Percentiles rank a stretch among this genome's conserved stretches.
Evolutionary conservation across 2,113 vertebrate species (phyloP).

Genomic region (Etia nguti): DNA sequence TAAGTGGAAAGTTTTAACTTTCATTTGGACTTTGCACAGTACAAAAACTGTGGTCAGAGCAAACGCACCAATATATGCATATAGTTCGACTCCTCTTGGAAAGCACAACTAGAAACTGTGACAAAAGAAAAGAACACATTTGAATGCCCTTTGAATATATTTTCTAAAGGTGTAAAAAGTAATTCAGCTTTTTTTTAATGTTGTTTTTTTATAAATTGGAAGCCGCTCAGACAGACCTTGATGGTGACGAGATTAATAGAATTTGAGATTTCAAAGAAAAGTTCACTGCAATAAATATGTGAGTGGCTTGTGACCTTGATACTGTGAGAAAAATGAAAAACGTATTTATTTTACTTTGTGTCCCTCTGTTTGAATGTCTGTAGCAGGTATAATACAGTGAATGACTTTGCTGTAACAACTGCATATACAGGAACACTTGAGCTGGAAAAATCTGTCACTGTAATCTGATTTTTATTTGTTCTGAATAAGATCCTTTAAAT

Average conservation of each 20-base stretch:
- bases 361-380: not conserved
- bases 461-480: not conserved
- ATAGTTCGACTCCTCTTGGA: not conserved
- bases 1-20: not conserved
- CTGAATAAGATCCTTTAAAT: not conserved
- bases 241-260: not conserved
- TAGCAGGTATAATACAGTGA: not conserved
- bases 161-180: not conserved
- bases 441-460: not conserved
- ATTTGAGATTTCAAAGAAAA: not conserved
- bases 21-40: not conserved
- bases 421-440: not conserved
- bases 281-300: not conserved
- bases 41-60: not conserved
- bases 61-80: not conserved
- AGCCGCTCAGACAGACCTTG: not conserved
- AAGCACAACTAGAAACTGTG: not conserved
- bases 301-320: not conserved
- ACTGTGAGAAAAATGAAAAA: not conserved
- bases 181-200: not conserved
- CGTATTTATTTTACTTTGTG: not conserved
- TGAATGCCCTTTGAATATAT: not conserved
- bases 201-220: not conserved
- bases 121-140: not conserved
- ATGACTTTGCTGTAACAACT: not conserved